phyloP scores from a whole-genome alignment of 2,797 vertebrate genomes.

The Phataginus tricuspis region DNA sequence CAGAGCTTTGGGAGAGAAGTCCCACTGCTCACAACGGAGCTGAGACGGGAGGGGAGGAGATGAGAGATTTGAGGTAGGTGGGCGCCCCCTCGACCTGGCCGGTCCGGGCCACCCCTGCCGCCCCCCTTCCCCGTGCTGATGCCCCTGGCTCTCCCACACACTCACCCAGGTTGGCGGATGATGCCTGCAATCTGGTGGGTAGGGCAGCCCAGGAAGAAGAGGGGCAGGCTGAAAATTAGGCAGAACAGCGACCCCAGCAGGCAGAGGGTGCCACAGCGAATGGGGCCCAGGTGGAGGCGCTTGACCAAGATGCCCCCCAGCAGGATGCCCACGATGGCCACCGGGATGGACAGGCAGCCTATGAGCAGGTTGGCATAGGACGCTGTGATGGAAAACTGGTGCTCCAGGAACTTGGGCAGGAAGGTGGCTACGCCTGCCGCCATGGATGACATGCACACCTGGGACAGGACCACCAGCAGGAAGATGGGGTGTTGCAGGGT shows the following conservation, averaged over 20 bases:
- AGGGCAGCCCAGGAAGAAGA: slow-evolving; percentile 93
- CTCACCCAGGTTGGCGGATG: slow-evolving; percentile 39
- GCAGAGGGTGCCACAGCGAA: slow-evolving; percentile 88
- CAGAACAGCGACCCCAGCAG: slow-evolving; percentile 85
- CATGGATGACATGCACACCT: slow-evolving; percentile 92
- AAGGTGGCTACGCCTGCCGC: slow-evolving; percentile 94
- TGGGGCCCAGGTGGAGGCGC: slow-evolving; percentile 86
- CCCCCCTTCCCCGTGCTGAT: background rate
- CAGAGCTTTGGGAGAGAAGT: background rate
- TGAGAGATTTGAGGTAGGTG: background rate
- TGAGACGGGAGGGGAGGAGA: background rate
- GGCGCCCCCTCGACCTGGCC: background rate
- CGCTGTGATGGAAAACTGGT: slow-evolving; percentile 90
- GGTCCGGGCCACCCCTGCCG: background rate
- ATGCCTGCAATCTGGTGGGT: slow-evolving; percentile 86
- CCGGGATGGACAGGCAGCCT: slow-evolving; percentile 90
- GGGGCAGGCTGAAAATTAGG: slow-evolving; percentile 86
- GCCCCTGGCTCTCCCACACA: background rate
- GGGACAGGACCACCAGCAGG: slow-evolving; percentile 93
- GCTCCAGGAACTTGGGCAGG: slow-evolving; percentile 95
- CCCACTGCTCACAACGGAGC: background rate
- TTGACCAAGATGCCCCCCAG: slow-evolving; percentile 92
- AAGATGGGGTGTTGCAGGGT: slow-evolving; percentile 91
- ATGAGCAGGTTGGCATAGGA: slow-evolving; percentile 93
- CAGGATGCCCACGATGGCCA: slow-evolving; percentile 91